phyloP scores from a whole-genome alignment of 2,888 invertebrate species.

The Lithophane leautieri region DNA sequence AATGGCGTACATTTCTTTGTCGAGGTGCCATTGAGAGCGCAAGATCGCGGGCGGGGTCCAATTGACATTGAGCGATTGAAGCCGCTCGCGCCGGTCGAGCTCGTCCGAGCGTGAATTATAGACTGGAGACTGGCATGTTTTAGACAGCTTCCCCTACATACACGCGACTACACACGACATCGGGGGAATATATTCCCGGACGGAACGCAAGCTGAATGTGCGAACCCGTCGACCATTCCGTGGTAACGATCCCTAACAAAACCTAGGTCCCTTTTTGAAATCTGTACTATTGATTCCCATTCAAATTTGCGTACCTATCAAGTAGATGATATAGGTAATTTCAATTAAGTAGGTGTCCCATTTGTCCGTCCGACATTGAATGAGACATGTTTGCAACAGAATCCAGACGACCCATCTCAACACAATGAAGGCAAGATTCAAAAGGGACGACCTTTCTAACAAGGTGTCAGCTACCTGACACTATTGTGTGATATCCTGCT shows the following conservation, averaged over 20 bases:
- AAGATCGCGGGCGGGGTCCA: constrained; percentile 77
- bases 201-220: constrained; percentile 44
- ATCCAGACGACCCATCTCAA: constrained; percentile 82
- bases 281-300: constrained; percentile 36
- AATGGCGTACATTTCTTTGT: constrained; percentile 85
- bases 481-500: constrained; percentile 84
- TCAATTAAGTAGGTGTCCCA: constrained; percentile 79
- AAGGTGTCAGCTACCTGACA: constrained; percentile 88
- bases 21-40: constrained; percentile 77
- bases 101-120: constrained; percentile 80
- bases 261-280: constrained; percentile 29
- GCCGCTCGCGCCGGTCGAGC: constrained; percentile 72
- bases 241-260: constrained; percentile 36
- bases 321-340: constrained; percentile 69
- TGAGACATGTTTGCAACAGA: constrained; percentile 82
- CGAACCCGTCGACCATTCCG: constrained; percentile 38
- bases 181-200: constrained; percentile 63
- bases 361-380: constrained; percentile 76
- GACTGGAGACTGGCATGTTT: constrained; percentile 76
- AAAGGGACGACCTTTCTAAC: constrained; percentile 84
- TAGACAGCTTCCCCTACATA: constrained; percentile 74
- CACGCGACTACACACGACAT: constrained; percentile 66
- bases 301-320: constrained; percentile 33
- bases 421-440: constrained; percentile 83
- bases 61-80: constrained; percentile 85